Evolutionary conservation across 37 sponge, comb jelly and placozoan species (phyloP).

Genomic region (Halichondria panicea): DNA sequence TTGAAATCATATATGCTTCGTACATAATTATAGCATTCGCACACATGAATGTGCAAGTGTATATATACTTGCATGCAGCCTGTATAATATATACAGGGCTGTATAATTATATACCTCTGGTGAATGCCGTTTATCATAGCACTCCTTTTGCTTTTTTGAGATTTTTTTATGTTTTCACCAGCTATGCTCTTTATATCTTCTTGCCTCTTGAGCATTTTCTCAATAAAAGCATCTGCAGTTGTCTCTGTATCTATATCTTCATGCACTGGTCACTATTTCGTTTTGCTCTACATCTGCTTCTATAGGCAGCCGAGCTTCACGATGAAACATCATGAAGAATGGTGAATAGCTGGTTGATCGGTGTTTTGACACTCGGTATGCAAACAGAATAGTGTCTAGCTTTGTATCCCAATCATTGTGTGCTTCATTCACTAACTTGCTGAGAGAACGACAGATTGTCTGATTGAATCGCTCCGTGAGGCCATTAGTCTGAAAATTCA

Average conservation of each 20-base stretch:
- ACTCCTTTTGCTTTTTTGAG: conserved; percentile 16
- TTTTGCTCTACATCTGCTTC: conserved; percentile 2
- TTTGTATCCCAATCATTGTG: conserved; percentile 46
- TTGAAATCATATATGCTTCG: background rate
- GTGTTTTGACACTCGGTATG: conserved; percentile 32
- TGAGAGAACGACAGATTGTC: conserved; percentile 16
- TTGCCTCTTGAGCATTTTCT: background rate
- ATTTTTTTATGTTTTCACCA: conserved; percentile 3
- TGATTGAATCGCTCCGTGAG: conserved; percentile 45
- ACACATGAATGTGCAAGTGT: too few relatives aligned
- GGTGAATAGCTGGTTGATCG: conserved; percentile 37
- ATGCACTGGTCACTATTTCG: background rate
- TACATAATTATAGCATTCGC: background rate
- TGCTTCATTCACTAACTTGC: conserved; percentile 32
- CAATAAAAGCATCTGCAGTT: background rate
- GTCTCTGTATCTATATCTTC: background rate
- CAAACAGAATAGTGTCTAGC: conserved; percentile 37
- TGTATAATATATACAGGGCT: background rate
- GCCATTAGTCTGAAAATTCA: conserved; percentile 36
- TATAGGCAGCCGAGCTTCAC: conserved; percentile 10
- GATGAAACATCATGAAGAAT: conserved; percentile 21
- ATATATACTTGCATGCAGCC: too few relatives aligned
- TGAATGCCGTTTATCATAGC: background rate
- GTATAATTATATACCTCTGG: background rate
- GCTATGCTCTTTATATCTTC: background rate